A percentile compares a stretch with the other conserved stretches of the same genome.
These are phyloP conservation scores for Silurus lanzhouensis DNA, from an alignment of 2,797 vertebrate genomes.

Conservation along the genomic window DNA sequence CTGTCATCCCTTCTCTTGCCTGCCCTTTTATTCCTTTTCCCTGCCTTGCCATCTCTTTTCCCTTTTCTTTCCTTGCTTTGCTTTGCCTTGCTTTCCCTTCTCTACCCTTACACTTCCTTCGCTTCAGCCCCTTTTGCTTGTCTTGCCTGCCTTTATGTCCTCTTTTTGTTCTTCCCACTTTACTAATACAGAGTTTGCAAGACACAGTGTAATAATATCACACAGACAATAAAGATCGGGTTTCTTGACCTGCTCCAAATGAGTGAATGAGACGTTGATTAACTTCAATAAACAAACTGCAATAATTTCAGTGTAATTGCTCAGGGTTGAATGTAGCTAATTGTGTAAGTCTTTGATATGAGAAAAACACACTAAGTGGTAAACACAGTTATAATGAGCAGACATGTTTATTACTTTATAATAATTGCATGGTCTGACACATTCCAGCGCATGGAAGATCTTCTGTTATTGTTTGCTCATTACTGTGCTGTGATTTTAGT, in stretches of 20 bases:
- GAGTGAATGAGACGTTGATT: conserved; percentile 25
- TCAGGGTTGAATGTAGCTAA: conserved; percentile 39
- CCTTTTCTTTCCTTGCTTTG: not conserved
- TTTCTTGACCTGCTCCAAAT: not conserved
- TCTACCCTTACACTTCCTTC: not conserved
- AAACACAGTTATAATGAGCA: conserved; percentile 25
- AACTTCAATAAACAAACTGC: conserved; percentile 31
- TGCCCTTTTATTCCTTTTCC: not conserved
- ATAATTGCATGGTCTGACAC: not conserved
- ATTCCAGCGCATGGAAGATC: not conserved
- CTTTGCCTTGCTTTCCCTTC: not conserved
- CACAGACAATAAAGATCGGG: conserved; percentile 15
- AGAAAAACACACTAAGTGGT: conserved; percentile 15
- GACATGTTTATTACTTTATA: conserved; percentile 30
- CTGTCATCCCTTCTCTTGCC: not conserved
- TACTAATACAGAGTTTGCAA: conserved; percentile 42
- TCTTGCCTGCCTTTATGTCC: conserved; percentile 30
- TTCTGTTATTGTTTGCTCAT: conserved; percentile 3
- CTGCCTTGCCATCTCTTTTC: not conserved
- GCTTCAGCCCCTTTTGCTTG: not conserved
- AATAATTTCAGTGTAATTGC: conserved; percentile 44
- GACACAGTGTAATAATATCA: conserved; percentile 36
- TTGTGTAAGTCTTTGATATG: not conserved
- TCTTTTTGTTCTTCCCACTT: conserved; percentile 37
- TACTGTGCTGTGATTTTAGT: not conserved